phyloP scores from a whole-genome alignment of 1,140 invertebrate genomes.

The Hydropsyche tenuis region DNA sequence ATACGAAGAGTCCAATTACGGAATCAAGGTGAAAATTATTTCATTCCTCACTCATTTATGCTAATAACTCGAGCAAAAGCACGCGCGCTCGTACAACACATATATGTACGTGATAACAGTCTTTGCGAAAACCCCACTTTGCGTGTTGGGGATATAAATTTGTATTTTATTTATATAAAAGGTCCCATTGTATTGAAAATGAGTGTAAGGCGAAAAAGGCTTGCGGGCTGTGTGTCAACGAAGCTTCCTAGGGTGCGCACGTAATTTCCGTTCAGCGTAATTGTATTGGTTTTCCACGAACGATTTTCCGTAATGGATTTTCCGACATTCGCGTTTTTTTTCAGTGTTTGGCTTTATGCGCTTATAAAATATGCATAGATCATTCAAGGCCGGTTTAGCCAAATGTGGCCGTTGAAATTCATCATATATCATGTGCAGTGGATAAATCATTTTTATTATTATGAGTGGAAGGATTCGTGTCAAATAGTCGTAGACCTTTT shows the following conservation, averaged over 20 bases:
- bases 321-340: conserved; percentile 18
- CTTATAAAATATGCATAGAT: conserved; percentile 16
- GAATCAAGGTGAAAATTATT: conserved; percentile 78
- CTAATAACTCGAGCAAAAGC: no score
- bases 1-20: conserved; percentile 96
- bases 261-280: conserved; percentile 21
- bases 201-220: conserved; percentile 8
- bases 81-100: no score
- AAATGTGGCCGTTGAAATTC: no score
- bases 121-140: no score
- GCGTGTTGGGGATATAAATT: no score
- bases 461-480: no score
- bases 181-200: conserved; percentile 17
- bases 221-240: conserved; percentile 2
- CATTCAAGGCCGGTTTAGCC: not conserved
- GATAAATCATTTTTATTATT: no score
- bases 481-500: no score
- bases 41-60: no score
- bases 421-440: no score
- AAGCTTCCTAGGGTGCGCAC: conserved; percentile 14
- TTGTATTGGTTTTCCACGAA: conserved; percentile 27
- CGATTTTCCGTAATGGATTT: conserved; percentile 27
- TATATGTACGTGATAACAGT: no score
- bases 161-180: not conserved
- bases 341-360: conserved; percentile 11